Base-by-base conservation (phyloP, 1,140 invertebrate species). In the Latrodectus geometricus region DNA sequence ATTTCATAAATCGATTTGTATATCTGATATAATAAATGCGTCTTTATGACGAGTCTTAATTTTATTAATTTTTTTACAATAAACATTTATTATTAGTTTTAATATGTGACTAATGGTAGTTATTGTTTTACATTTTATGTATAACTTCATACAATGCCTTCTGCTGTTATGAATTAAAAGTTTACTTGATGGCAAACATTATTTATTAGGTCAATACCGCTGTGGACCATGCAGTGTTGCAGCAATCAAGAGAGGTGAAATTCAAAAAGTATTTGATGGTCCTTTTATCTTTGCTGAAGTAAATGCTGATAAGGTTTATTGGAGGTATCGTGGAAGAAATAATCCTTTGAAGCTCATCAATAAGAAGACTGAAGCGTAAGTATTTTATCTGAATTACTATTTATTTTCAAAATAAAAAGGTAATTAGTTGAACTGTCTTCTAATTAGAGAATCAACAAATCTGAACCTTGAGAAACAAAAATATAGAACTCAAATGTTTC, bases 221-320 rank as follows among this genome's bases (percentile, higher is more conserved):
- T 96, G 95, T 89, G 97, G 97, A 0, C 97, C 97, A 0, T 90
- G 91, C 14, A 91, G 92, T 21, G 94, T 98, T 1, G 90, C 91
- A 9, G 96, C 96, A 0, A 94, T 97, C 1, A 95, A 95, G 89
- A 93, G 94, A 52, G 97, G 96, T 4, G 96, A 98, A 89, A 93
- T 98, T 9, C 91, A 94, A 54, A 92, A 94, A 48, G 94, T 95
- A 0, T 97, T 96, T 89, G 97, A 98, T 89, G 93, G 93, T 72
- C 93, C 92, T n/a, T 98, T 97, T 89, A 91, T 97, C 0, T 97
- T 95, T 90, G 95, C 96, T 54, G 92, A 93, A 92, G 96, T 97
- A 0, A 97, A 97, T 90, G 96, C 96, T 21, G 96, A 97, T 89
- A 96, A 96, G 85, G 89, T 89, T 5, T 89, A 86, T 66, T 89